Percentiles rank a stretch among this genome's conserved stretches.
Conservation (phyloP, 2,888 invertebrate species). For the Sminthurinus aureus region DNA sequence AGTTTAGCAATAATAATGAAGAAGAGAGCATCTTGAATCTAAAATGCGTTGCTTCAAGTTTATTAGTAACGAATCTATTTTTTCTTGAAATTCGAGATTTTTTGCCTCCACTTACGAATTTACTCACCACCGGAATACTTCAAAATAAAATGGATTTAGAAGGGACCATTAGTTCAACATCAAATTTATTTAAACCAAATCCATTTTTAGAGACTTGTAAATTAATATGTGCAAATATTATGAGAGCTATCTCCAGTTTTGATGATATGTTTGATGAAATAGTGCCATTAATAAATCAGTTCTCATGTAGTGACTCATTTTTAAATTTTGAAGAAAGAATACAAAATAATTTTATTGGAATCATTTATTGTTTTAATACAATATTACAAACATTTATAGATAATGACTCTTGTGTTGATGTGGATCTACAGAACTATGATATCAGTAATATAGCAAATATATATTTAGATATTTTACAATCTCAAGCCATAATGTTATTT, state of each 20-base stretch:
- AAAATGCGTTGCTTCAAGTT: conserved; percentile 19
- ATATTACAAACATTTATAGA: not conserved
- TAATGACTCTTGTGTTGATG: not conserved
- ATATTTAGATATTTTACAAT: conserved; percentile 45
- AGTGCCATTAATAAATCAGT: conserved; percentile 27
- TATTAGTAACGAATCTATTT: not conserved
- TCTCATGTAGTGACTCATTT: not conserved
- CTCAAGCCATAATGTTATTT: conserved; percentile 14
- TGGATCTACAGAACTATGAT: conserved; percentile 27
- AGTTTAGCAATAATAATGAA: conserved; percentile 6
- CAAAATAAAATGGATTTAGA: conserved; percentile 17
- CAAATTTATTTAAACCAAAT: conserved; percentile 4
- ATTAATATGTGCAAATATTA: conserved; percentile 21
- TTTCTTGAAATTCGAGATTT: conserved; percentile 12
- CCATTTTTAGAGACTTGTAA: conserved; percentile 18
- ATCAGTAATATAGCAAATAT: conserved; percentile 43
- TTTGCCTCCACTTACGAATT: conserved; percentile 16
- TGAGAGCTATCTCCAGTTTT: conserved; percentile 30
- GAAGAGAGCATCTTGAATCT: conserved; percentile 10
- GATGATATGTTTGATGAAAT: conserved; percentile 52
- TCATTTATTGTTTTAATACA: conserved; percentile 26
- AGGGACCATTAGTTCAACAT: not conserved
- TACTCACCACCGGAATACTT: conserved; percentile 3
- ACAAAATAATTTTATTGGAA: conserved; percentile 22
- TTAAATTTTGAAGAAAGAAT: conserved; percentile 23